Percentiles rank a stretch among this genome's conserved stretches.
phyloP scores from a whole-genome alignment of 1,140 invertebrate species.

The Melanaphis sacchari region DNA sequence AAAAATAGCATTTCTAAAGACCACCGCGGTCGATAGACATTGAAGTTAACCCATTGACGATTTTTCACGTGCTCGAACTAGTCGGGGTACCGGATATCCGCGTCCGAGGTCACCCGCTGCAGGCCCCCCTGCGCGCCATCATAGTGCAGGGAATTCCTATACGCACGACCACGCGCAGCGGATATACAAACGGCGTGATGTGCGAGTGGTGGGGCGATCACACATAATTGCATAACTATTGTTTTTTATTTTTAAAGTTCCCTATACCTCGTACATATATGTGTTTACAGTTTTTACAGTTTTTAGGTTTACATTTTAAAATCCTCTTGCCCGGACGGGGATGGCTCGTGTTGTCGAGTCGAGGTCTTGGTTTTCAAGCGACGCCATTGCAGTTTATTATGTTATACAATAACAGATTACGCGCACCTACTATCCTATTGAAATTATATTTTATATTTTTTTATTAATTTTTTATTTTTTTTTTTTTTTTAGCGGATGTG shows the following conservation, averaged over 20 bases:
- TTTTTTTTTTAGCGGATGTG: slow-evolving; percentile 43
- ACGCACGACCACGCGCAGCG: background rate
- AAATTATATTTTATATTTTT: background rate
- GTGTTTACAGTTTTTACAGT: too few species aligned
- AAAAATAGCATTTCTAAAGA: background rate
- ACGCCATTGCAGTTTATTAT: background rate
- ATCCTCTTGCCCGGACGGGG: too few species aligned
- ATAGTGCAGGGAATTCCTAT: background rate
- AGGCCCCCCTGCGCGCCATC: background rate
- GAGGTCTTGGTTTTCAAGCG: too few species aligned
- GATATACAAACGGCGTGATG: background rate
- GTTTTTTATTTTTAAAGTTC: background rate
- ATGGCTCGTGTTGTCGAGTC: too few species aligned
- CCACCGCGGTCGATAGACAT: background rate
- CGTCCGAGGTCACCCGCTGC: slow-evolving; percentile 19
- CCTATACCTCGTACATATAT: background rate
- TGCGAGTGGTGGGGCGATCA: background rate
- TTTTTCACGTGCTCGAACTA: background rate
- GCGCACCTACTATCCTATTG: background rate
- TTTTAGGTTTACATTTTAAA: too few species aligned
- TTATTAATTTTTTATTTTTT: slow-evolving; percentile 24
- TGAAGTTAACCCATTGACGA: background rate
- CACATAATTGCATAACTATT: background rate
- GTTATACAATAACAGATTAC: background rate
- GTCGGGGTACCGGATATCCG: slow-evolving; percentile 33